Base-by-base conservation (phyloP, 2,113 vertebrate species). In the Calonectris borealis region DNA sequence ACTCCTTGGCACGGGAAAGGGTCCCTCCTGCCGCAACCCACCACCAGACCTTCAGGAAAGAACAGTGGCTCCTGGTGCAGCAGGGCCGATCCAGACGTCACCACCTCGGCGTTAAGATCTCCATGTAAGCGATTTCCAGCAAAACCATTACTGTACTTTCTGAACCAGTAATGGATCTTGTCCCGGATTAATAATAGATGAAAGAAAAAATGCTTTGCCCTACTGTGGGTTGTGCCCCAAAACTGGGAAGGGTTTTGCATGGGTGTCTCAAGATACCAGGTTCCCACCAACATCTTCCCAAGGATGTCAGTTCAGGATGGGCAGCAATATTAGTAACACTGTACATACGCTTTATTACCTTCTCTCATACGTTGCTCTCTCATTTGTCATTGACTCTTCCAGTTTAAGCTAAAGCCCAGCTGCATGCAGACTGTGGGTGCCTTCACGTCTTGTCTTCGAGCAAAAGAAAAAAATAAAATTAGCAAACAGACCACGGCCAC, bases 271-370 rank as follows among this genome's bases (percentile, higher is more conserved):
- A 38, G 76, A 40, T 13, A 11, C 25, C 21, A 15, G 2, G 0
- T 26, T 68, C 42, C 48, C 55, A 34, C 25, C 3, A 25, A 38
- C 78, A n/a, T 9, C 72, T 48, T 49, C 61, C 68, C 68, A 27
- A 40, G 65, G 65, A 36, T 1, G 1, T 7, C 27, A 61, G 78
- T 42, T 70, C 21, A 18, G 62, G 79, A 32, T 2, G 38, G 58
- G 42, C 31, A 58, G 61, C 24, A 24, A 2, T 14, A 25, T 6
- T 3, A 26, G 65, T 4, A 29, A 31, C 62, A 11, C 4, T 5
- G 1, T 2, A 18, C 17, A 3, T 3, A 5, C 0, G 6, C 49
- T 42, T 73, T 36, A 14, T 19, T 49, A 6, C 44, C 64, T 62
- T 61, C 69, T 20, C 48, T 22, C 57, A 11, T 24, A 21, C 0